Percentiles rank a stretch among this genome's conserved stretches.
Conservation (phyloP, 2,797 vertebrate species). For the Enteromius trimaculatus region DNA sequence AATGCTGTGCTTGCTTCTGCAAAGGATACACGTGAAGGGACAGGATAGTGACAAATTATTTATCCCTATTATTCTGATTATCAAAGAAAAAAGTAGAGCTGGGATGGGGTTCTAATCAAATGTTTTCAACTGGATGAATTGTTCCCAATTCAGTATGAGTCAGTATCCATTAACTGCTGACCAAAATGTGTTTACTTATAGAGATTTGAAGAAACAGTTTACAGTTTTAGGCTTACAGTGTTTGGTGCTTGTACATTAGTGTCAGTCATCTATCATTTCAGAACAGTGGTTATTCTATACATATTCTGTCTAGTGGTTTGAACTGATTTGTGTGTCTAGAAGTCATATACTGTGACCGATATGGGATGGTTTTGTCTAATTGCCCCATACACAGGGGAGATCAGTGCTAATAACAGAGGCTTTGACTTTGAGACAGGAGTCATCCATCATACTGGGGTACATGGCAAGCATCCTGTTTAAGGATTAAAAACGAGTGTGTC, state of each 20-base stretch:
- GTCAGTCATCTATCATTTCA: no score
- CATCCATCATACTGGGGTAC: conserved; percentile 11
- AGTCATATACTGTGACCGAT: conserved; percentile 16
- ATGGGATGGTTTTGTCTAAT: conserved; percentile 22
- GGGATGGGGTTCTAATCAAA: not conserved
- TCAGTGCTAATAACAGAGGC: not conserved
- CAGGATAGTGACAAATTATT: not conserved
- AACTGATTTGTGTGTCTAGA: conserved; percentile 10
- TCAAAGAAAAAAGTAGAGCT: not conserved
- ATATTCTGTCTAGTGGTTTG: not conserved
- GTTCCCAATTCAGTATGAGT: not conserved
- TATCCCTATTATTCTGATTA: not conserved
- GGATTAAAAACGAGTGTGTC: conserved; percentile 26
- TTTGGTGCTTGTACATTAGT: no score
- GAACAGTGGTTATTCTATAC: no score
- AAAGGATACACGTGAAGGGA: not conserved
- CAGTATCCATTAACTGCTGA: not conserved
- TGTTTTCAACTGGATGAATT: not conserved
- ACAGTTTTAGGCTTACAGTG: no score
- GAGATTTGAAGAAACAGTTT: not conserved
- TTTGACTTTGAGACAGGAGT: conserved; percentile 22
- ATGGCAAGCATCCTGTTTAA: not conserved
- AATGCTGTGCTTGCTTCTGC: no score
- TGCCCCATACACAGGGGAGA: conserved; percentile 25
- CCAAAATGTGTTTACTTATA: not conserved